Evolutionary conservation across 2,888 invertebrate genomes (phyloP).

Genomic region (Hanleya hanleyi): DNA sequence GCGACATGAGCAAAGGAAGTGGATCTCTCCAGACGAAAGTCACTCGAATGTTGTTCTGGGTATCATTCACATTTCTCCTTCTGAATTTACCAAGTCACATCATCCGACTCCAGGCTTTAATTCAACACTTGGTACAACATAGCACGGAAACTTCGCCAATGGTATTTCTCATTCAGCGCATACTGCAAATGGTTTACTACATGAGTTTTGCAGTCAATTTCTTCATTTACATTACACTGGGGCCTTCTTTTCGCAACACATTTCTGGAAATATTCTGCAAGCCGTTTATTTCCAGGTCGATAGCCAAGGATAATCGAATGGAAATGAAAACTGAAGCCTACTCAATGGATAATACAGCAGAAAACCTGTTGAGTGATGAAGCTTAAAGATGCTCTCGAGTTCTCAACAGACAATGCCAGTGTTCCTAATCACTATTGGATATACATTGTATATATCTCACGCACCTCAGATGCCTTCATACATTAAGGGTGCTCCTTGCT

Average conservation of each 20-base stretch:
- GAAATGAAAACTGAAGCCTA: not conserved
- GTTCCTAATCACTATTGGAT: too few relatives aligned
- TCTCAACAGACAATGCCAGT: too few relatives aligned
- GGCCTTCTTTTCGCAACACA: slow-evolving; percentile 48
- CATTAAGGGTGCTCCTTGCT: too few relatives aligned
- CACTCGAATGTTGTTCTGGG: slow-evolving; percentile 53
- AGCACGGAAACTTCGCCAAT: not conserved
- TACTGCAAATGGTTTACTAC: slow-evolving; percentile 53
- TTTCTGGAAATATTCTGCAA: slow-evolving; percentile 35
- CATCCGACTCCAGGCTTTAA: slow-evolving; percentile 38
- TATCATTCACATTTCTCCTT: slow-evolving; percentile 52
- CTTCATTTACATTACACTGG: slow-evolving; percentile 53
- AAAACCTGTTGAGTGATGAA: not conserved
- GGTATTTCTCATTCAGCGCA: slow-evolving; percentile 13
- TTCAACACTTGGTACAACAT: slow-evolving; percentile 3
- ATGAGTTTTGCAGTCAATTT: slow-evolving; percentile 54
- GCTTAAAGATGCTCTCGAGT: too few relatives aligned
- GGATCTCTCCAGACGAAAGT: slow-evolving; percentile 40
- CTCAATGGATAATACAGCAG: not conserved
- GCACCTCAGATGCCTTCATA: too few relatives aligned
- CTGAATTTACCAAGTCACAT: slow-evolving; percentile 57
- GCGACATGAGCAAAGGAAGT: slow-evolving; percentile 1
- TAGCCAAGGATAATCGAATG: not conserved
- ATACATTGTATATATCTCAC: too few relatives aligned
- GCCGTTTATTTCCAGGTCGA: not conserved